Evolutionary conservation across 2,113 vertebrate genomes (phyloP), one percentile per base, ranked within the genome.

Genomic region (Leptosomus discolor): DNA sequence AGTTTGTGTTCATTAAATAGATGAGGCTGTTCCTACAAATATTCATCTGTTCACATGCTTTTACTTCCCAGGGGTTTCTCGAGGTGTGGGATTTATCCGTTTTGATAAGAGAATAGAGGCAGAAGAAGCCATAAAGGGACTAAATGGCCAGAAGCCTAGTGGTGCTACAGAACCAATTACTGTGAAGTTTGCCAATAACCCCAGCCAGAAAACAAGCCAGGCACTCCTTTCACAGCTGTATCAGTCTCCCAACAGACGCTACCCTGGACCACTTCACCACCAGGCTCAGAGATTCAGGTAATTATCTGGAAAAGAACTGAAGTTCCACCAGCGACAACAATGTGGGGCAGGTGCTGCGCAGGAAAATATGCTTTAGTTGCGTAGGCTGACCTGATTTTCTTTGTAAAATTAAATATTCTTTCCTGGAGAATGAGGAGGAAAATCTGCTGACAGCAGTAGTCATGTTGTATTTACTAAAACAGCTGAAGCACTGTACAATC

Each of bases 241-340:
- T 98, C 99, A 99, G 98, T 99, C 99, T 89, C 99, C 99, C 94
- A 99, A 99, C 96, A 99, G 99, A 97, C 99, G 99, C 97, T 99
- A 99, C 97, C 99, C 99, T 12, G 99, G 99, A 63, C 99, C 99
- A 46, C 99, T 99, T 65, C 99, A 99, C 97, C 99, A 99, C 98
- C 99, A 99, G 98, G 99, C 99, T 91, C 99, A 99, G 98, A 99
- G 99, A 98, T 99, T 99, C 99, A 99, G 99, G 99, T 99, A 99
- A 99, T 98, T 97, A 96, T 80, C 82, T 90, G 90, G 92, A 93
- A 95, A 95, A 94, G 73, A 90, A 88, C 76, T 73, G 69, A 87
- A 60, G 46, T 78, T 94, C 48, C 74, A 94, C 79, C 92, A 78
- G 92, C 1, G 1, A 37, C 4, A 0, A 57, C 56, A 36, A 11